phyloP scores from a whole-genome alignment of 1,140 invertebrate species.

The Probaryconus sp. region DNA sequence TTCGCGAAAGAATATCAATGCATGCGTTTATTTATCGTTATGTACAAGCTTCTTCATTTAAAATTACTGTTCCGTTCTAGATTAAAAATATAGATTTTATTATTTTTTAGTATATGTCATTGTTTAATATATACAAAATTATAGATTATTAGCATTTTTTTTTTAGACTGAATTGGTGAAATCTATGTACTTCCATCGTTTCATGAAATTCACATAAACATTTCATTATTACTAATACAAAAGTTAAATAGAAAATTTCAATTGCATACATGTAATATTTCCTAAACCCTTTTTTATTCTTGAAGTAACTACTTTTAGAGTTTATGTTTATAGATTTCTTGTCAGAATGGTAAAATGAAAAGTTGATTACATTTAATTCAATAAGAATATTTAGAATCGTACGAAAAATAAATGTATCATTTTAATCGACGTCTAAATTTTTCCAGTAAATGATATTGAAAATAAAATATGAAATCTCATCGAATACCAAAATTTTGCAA shows the following conservation, averaged over 20 bases:
- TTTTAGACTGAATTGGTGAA: not conserved
- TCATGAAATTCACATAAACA: not conserved
- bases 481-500: not conserved
- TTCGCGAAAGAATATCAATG: constrained; percentile 11
- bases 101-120: constrained; percentile 25
- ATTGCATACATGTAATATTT: not conserved
- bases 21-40: constrained; percentile 2
- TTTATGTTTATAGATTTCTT: not conserved
- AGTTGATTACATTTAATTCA: too few relatives aligned
- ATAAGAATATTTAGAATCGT: too few relatives aligned
- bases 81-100: constrained; percentile 30
- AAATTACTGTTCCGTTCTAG: constrained; percentile 12
- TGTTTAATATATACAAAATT: constrained; percentile 17
- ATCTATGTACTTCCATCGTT: not conserved
- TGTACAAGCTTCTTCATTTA: constrained; percentile 22
- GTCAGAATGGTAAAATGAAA: too few relatives aligned
- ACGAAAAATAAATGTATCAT: too few relatives aligned
- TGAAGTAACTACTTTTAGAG: too few relatives aligned
- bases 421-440: too few relatives aligned
- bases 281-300: too few relatives aligned
- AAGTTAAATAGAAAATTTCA: constrained; percentile 21
- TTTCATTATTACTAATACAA: constrained; percentile 9
- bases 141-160: constrained; percentile 4
- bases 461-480: too few relatives aligned
- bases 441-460: too few relatives aligned